Evolutionary conservation across 2,888 invertebrate genomes (phyloP).

Genomic region (Opisthograptis luteolata): DNA sequence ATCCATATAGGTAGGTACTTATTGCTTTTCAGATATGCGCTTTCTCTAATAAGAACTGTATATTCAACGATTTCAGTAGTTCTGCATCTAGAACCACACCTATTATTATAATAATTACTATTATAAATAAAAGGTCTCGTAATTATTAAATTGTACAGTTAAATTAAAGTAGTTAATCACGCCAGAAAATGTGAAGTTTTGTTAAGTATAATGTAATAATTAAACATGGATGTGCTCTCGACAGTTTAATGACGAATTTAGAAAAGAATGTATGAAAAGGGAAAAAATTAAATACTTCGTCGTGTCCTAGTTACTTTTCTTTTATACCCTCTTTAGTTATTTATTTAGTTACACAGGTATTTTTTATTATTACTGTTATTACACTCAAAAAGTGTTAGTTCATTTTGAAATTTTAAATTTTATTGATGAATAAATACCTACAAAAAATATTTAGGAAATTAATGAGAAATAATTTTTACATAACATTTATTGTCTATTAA

Average conservation of each 20-base stretch:
- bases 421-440: no score
- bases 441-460: no score
- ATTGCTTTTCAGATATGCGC: constrained; percentile 26
- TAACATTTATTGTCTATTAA: no score
- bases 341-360: constrained; percentile 19
- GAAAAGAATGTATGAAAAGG: constrained; percentile 82
- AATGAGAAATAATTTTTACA: no score
- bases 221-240: constrained; percentile 82
- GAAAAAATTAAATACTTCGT: constrained; percentile 84
- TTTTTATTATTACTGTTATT: constrained; percentile 1
- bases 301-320: constrained; percentile 77
- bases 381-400: neutral
- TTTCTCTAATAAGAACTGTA: constrained; percentile 38
- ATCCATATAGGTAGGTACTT: constrained; percentile 7
- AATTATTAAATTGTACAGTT: constrained; percentile 83
- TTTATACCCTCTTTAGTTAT: constrained; percentile 47
- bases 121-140: constrained; percentile 80
- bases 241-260: constrained; percentile 83
- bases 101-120: constrained; percentile 77
- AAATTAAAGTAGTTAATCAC: constrained; percentile 82
- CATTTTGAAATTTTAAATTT: no score
- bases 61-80: constrained; percentile 68
- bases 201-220: constrained; percentile 81
- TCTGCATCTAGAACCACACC: constrained; percentile 69
- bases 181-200: constrained; percentile 80